phyloP scores from a whole-genome alignment of 1,140 invertebrate species.

The Alviniconcha marisindica region DNA sequence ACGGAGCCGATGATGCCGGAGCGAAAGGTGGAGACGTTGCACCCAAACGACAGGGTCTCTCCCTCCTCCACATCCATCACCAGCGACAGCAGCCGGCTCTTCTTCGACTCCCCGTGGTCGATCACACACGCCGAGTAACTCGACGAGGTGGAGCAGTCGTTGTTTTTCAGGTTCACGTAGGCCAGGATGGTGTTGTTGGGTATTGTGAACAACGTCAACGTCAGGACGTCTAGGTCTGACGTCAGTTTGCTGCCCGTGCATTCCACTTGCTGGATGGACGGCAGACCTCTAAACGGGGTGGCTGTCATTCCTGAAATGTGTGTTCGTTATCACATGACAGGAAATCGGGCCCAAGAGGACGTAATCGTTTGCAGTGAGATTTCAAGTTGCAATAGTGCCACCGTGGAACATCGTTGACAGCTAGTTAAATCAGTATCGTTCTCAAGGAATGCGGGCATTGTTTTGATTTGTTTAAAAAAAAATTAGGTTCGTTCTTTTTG shows the following conservation, averaged over 20 bases:
- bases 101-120: not conserved
- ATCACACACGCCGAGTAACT: slow-evolving; percentile 15
- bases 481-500: too few species aligned
- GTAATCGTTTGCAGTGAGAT: too few species aligned
- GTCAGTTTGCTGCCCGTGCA: not conserved
- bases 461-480: too few species aligned
- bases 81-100: slow-evolving; percentile 16
- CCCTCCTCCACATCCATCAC: slow-evolving; percentile 5
- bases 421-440: too few species aligned
- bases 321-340: too few species aligned
- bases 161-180: slow-evolving; percentile 28
- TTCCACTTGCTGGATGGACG: slow-evolving; percentile 19
- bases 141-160: slow-evolving; percentile 5
- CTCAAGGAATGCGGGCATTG: too few species aligned
- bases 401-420: too few species aligned
- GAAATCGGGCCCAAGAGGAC: too few species aligned
- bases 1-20: not conserved
- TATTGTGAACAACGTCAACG: slow-evolving; percentile 10
- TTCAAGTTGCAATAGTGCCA: too few species aligned
- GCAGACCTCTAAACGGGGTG: not conserved
- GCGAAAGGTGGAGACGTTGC: slow-evolving; percentile 22
- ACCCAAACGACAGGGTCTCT: not conserved
- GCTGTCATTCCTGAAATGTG: slow-evolving; percentile 19
- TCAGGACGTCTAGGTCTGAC: slow-evolving; percentile 13
- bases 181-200: not conserved